These are phyloP conservation scores for Octomys mimax DNA, from an alignment of 2,797 vertebrate genomes.

Conservation along the genomic window DNA sequence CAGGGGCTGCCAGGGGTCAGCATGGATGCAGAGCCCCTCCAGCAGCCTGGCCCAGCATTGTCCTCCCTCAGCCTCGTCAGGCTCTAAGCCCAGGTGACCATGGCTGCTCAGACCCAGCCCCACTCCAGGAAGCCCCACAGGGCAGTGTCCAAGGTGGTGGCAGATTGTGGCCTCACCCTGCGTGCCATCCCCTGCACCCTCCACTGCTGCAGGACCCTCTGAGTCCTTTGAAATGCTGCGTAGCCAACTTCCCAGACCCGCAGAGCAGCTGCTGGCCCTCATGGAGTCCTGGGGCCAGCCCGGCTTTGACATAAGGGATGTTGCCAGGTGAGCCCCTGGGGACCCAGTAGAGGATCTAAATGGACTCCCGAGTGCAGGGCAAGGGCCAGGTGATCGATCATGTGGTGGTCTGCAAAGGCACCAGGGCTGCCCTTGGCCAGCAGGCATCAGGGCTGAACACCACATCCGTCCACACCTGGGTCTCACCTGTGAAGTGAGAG, in stretches of 20 bases:
- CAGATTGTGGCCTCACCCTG: too few species aligned
- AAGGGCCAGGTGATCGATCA: too few species aligned
- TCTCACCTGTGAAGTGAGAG: background rate
- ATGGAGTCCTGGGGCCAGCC: slow-evolving; percentile 87
- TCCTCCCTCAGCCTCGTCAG: background rate
- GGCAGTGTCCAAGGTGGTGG: background rate
- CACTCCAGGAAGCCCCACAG: too few species aligned
- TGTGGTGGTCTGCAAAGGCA: background rate
- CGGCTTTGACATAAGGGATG: slow-evolving; percentile 75
- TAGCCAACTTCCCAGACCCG: slow-evolving; percentile 80
- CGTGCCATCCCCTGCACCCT: too few species aligned
- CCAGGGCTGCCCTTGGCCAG: background rate
- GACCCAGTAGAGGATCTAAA: background rate
- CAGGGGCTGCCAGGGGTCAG: background rate
- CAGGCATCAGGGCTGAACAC: background rate
- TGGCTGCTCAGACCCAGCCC: background rate
- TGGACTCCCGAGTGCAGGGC: background rate
- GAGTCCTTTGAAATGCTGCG: slow-evolving; percentile 81
- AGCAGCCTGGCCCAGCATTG: accelerated
- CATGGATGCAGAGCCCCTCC: background rate
- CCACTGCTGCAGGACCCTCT: slow-evolving; percentile 83
- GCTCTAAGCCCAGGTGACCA: background rate
- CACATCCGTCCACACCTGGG: background rate
- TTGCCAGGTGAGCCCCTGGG: slow-evolving; percentile 79
- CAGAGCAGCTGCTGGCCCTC: slow-evolving; percentile 84